Evolutionary conservation across 2,888 invertebrate species (phyloP), one percentile per base, ranked within the genome.

Genomic region (Copidosoma aretas): DNA sequence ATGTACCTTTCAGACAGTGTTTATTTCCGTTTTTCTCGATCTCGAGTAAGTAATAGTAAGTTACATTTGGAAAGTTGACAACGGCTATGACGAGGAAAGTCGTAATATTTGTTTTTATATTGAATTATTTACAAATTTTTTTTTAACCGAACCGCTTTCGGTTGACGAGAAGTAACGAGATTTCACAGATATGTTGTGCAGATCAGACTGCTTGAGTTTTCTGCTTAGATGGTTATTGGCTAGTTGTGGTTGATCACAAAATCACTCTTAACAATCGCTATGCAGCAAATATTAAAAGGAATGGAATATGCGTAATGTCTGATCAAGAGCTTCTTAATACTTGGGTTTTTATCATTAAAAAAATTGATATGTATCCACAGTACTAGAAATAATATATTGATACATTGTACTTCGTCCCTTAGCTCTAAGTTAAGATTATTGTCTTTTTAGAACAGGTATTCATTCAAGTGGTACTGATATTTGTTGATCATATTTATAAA

Each of bases 81-180:
- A 62, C 64, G 49, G 62, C 52, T 15, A 54, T 64, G 32, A 59
- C 60, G 51, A 62, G 68, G 67, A 69, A 72, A 70, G 69, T 67
- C 71, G 54, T 60, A 25, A 56, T 17, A 46, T 12, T 62, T 56
- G 24, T 58, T 64, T 52, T 24, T 66, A 64, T 32, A 57, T 59
- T 67, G 57, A 32, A 32, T 32, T 70, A 71, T 71, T 17, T 68
- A 71, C 68, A 71, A 46, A 60, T 71, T 67, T 70, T 62, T 22
- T 59, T 52, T 12, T 58, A 56, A 49, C 22, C 24, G 53, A 61
- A 57, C 58, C 46, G 39, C 54, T 56, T 22, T 39, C 53, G 22
- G 52, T 22, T 46, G 3, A 46, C 57, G 15, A 58, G 25, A 54
- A 65, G 53, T 63, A 22, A n/a, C 24, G 49, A 68, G 49, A 46